A percentile compares a stretch with the other conserved stretches of the same genome.
phyloP scores from a whole-genome alignment of 2,113 vertebrate species.

The Hyla sarda region DNA sequence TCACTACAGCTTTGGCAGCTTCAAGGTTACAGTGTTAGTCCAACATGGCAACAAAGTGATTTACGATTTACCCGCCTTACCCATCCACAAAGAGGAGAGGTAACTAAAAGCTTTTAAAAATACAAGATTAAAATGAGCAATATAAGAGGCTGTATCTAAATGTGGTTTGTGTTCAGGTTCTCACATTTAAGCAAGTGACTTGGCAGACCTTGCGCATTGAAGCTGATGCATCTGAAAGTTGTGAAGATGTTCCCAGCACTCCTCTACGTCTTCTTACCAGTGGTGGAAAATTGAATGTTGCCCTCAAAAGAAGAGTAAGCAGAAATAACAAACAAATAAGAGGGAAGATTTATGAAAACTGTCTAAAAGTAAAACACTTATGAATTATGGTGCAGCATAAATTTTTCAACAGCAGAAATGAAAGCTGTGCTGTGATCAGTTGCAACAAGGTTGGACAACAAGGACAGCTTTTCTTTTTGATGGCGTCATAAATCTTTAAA shows the following conservation, averaged over 20 bases:
- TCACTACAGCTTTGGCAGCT: constrained; percentile 98
- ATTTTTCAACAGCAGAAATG: too few species aligned
- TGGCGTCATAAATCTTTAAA: too few species aligned
- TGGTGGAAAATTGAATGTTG: constrained; percentile 92
- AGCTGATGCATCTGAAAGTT: constrained; percentile 90
- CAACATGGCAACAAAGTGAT: constrained; percentile 93
- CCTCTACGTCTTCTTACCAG: constrained; percentile 96
- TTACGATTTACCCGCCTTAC: constrained; percentile 92
- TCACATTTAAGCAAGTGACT: constrained; percentile 97
- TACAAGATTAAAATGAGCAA: neutral
- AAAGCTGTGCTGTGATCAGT: too few species aligned
- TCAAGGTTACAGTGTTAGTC: constrained; percentile 95
- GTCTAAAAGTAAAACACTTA: too few species aligned
- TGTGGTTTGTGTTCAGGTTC: constrained; percentile 75
- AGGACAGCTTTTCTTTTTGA: too few species aligned
- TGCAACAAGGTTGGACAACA: too few species aligned
- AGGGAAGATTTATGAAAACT: too few species aligned
- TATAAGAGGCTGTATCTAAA: neutral
- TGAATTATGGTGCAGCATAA: too few species aligned
- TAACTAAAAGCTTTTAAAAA: constrained; percentile 60
- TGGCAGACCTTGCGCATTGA: constrained; percentile 97
- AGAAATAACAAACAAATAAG: too few species aligned
- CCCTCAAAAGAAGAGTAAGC: constrained; percentile 93
- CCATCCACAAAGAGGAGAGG: constrained; percentile 93
- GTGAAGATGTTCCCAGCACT: constrained; percentile 87